Evolutionary conservation across 2,113 vertebrate species (phyloP).

Genomic region (Tympanuchus pallidicinctus): DNA sequence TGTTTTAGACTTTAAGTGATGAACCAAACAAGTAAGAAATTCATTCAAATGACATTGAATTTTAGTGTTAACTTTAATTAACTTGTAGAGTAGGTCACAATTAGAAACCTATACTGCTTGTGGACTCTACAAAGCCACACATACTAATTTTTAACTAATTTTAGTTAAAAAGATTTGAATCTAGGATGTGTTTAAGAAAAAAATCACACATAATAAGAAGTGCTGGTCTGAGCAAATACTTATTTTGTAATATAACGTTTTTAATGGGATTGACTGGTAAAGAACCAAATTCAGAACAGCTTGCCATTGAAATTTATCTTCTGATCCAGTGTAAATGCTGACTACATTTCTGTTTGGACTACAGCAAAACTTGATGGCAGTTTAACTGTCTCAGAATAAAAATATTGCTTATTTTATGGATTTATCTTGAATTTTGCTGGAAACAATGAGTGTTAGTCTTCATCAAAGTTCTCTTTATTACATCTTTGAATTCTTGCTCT

Average conservation of each 20-base stretch:
- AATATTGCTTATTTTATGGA: slow-evolving; percentile 23
- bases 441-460: neutral
- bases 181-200: neutral
- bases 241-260: neutral
- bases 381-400: neutral
- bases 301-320: slow-evolving; percentile 42
- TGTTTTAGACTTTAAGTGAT: neutral
- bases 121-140: neutral
- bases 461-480: neutral
- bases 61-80: neutral
- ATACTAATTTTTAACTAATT: neutral
- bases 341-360: slow-evolving; percentile 22
- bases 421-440: slow-evolving; percentile 11
- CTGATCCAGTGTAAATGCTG: neutral
- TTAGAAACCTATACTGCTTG: neutral
- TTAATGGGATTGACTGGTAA: neutral
- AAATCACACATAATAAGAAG: neutral
- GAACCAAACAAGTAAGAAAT: neutral
- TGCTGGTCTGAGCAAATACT: neutral
- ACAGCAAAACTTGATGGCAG: neutral
- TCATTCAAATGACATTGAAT: neutral
- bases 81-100: neutral
- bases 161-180: neutral
- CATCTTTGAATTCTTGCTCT: neutral
- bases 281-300: slow-evolving; percentile 26